Base-by-base conservation (phyloP, 2,888 invertebrate species). In the Cryptocephalus moraei region DNA sequence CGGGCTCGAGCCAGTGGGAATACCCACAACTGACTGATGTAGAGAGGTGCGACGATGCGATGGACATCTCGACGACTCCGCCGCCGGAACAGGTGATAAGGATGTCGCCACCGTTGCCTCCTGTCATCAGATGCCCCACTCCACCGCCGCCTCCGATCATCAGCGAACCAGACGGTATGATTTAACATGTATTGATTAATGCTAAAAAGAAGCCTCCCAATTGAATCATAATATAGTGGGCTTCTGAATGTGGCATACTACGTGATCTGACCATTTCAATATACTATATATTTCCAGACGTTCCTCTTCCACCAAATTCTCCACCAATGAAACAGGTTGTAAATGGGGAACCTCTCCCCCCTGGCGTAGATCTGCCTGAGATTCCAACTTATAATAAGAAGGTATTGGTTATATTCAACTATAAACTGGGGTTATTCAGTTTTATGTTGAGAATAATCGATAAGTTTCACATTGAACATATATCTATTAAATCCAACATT, bases 1-100 rank as follows among this genome's bases (percentile, higher is more conserved):
- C 75, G 31, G 79, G 78, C 33, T 75, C 75, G 52, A 75, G 77
- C 43, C 81, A 80, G 63, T 82, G 82, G 82, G 80, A 80, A 55
- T 83, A 76, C 65, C 80, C 80, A 2, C 71, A 73, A 48, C 65
- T 69, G 8, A 12, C n/a, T 12, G 74, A 73, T 53, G 65, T 71
- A 51, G 68, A 71, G 53, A 67, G 72, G 50, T 74, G 72, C 42
- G 74, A 76, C 41, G 77, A 77, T 56, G 77, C 76, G 31, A 79
- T 79, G 79, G 79, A 79, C 59, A 73, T 79, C 50, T 77, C 75
- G 49, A 77, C 76, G 8, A 78, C 78, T 1, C 78, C 78, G 9
- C 79, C 79, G 4, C 47, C 53, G 6, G 58, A 56, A 22, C 43
- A 43, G 8, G 45, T 70, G 13, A 72, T 71, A 10, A 71, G 73